A percentile compares a stretch with the other conserved stretches of the same genome.
Evolutionary conservation across 2,797 vertebrate species (phyloP).

Genomic region (Sebastes aleutianus): DNA sequence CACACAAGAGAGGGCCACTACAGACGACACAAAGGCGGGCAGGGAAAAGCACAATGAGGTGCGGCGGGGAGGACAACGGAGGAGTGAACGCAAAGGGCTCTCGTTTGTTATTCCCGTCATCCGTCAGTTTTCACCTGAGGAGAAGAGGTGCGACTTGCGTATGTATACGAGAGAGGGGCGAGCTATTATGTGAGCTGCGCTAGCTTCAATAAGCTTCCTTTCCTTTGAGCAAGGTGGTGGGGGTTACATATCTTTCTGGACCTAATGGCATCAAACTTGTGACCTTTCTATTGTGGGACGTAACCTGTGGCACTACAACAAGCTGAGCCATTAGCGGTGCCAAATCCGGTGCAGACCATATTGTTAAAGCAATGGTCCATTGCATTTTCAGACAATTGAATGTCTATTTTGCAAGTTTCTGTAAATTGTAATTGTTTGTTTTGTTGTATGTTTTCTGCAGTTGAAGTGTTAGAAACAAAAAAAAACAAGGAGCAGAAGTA

Average conservation of each 20-base stretch:
- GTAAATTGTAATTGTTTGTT: neutral
- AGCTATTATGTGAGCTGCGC: constrained; percentile 6
- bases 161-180: neutral
- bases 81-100: constrained; percentile 17
- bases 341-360: neutral
- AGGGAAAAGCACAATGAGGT: constrained; percentile 54
- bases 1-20: constrained; percentile 55
- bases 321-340: neutral
- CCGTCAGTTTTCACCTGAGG: constrained; percentile 48
- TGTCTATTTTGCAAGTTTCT: neutral
- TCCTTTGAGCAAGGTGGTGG: neutral
- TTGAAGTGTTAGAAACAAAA: neutral
- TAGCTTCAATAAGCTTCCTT: constrained; percentile 12
- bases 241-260: neutral
- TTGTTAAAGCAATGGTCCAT: neutral
- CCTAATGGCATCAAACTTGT: constrained; percentile 13
- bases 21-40: constrained; percentile 48
- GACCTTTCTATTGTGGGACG: constrained; percentile 21
- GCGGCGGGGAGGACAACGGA: constrained; percentile 33
- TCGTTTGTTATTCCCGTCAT: constrained; percentile 38
- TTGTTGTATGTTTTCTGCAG: neutral
- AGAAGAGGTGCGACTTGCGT: constrained; percentile 3
- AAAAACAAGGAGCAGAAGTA: neutral
- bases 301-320: neutral
- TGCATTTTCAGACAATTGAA: neutral